Conservation (phyloP, 2,888 invertebrate genomes). For the Syritta pipiens region DNA sequence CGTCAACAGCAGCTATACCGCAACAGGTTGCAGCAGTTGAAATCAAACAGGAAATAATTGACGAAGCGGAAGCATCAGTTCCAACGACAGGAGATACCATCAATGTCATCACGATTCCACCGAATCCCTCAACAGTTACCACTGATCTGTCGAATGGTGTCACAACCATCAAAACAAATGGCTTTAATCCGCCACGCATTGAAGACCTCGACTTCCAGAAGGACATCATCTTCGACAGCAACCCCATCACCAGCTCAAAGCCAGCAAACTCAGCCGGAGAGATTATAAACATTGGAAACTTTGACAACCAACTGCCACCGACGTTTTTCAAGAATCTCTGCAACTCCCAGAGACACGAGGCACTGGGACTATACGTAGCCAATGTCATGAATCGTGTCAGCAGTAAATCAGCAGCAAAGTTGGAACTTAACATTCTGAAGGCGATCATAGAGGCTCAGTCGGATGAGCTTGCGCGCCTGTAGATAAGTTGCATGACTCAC, state of each 20-base stretch:
- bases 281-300: slow-evolving; percentile 77
- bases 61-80: slow-evolving; percentile 43
- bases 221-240: slow-evolving; percentile 76
- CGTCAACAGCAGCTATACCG: slow-evolving; percentile 18
- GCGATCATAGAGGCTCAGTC: slow-evolving; percentile 77
- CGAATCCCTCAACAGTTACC: slow-evolving; percentile 60
- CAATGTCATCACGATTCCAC: slow-evolving; percentile 76
- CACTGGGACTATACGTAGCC: slow-evolving; percentile 77
- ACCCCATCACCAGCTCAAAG: slow-evolving; percentile 44
- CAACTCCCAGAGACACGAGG: slow-evolving; percentile 77
- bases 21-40: slow-evolving; percentile 72
- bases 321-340: slow-evolving; percentile 78
- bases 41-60: slow-evolving; percentile 75
- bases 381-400: slow-evolving; percentile 78
- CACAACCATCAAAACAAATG: slow-evolving; percentile 73
- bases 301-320: slow-evolving; percentile 76
- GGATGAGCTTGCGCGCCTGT: slow-evolving; percentile 74
- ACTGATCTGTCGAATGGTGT: slow-evolving; percentile 70
- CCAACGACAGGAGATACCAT: slow-evolving; percentile 70
- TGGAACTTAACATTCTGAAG: slow-evolving; percentile 77
- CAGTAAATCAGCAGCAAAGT: slow-evolving; percentile 74
- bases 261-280: slow-evolving; percentile 58
- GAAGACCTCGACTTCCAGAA: slow-evolving; percentile 76
- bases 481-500: not conserved
- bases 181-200: slow-evolving; percentile 75